Conservation (phyloP, 2,113 vertebrate species). For the Tiliqua scincoides region DNA sequence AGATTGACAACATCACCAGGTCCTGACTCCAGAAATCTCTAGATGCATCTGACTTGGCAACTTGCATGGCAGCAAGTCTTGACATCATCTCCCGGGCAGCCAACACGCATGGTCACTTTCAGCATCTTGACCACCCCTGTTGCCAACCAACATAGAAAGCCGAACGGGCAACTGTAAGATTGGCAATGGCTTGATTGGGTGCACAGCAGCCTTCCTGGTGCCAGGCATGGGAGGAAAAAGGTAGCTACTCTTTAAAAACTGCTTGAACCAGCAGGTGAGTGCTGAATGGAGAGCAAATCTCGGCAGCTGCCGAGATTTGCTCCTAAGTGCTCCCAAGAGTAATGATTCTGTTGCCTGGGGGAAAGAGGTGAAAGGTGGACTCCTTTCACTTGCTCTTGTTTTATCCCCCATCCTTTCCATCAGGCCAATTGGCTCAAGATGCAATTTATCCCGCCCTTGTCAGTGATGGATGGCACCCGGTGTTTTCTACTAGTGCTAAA, state of each 20-base stretch:
- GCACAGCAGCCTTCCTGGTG: background rate
- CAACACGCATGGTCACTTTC: no score
- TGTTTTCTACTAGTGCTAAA: background rate
- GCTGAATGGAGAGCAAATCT: background rate
- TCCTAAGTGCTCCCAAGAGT: fast-evolving
- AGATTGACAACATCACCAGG: no score
- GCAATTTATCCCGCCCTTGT: conserved; percentile 6
- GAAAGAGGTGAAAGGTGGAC: background rate
- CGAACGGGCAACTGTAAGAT: no score
- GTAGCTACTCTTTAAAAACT: background rate
- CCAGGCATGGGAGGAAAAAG: background rate
- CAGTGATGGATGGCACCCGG: conserved; percentile 6
- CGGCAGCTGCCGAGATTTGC: fast-evolving
- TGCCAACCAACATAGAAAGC: no score
- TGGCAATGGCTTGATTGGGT: no score
- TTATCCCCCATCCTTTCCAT: background rate
- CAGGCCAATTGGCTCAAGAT: background rate
- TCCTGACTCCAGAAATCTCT: no score
- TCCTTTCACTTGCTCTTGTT: background rate
- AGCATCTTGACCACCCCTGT: no score
- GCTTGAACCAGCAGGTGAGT: background rate
- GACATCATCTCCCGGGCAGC: no score
- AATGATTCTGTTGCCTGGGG: background rate
- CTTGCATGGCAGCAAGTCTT: no score
- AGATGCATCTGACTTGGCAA: no score